A percentile compares a stretch with the other conserved stretches of the same genome.
Evolutionary conservation across 2,113 vertebrate genomes (phyloP).

Genomic region (Sapayoa aenigma): DNA sequence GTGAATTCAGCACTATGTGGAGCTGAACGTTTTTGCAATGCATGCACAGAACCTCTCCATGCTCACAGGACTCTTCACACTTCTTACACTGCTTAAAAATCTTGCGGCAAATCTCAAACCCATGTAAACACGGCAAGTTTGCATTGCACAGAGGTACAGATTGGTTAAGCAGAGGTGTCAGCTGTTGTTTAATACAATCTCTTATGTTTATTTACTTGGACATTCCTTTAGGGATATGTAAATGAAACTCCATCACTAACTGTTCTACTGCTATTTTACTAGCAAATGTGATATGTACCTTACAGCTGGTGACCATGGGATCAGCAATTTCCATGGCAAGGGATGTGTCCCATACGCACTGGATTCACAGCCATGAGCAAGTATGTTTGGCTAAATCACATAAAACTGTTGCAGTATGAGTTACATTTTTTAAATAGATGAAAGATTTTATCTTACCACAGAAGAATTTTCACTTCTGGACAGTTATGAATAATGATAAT

Average conservation of each 20-base stretch:
- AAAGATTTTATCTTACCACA: slow-evolving; percentile 12
- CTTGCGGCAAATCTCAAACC: background rate
- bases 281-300: background rate
- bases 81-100: background rate
- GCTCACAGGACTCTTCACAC: background rate
- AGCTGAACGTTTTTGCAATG: background rate
- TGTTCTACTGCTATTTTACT: background rate
- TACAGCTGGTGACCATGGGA: background rate
- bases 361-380: slow-evolving; percentile 10
- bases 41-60: background rate
- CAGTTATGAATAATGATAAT: slow-evolving; percentile 29
- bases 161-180: background rate
- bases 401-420: background rate
- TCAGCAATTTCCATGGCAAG: background rate
- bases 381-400: background rate
- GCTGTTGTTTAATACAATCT: background rate
- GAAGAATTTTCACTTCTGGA: slow-evolving; percentile 23
- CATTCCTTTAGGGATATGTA: background rate
- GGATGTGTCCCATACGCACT: background rate
- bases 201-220: background rate
- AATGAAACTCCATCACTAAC: background rate
- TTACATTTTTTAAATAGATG: slow-evolving; percentile 42
- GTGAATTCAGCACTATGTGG: background rate
- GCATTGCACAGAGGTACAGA: background rate
- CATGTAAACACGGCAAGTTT: background rate